These are phyloP conservation scores for Gobio occitaniae DNA, from an alignment of 2,797 vertebrate species.

Conservation along the genomic window DNA sequence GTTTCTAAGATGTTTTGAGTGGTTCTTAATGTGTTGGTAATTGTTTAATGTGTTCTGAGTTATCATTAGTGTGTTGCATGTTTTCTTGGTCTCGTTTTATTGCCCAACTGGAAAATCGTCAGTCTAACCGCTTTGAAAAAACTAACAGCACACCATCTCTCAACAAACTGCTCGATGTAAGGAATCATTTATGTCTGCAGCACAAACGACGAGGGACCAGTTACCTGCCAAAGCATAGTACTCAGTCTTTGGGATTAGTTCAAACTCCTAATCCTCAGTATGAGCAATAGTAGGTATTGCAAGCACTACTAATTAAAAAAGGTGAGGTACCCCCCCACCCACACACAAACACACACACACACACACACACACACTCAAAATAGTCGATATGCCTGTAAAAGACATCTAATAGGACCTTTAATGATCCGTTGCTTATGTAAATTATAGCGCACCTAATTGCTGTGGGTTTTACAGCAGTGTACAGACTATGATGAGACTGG, in stretches of 20 bases:
- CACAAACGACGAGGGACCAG: background rate
- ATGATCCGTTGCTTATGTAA: constrained; percentile 15
- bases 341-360: too few species aligned
- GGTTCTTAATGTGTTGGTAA: background rate
- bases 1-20: background rate
- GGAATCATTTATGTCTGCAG: background rate
- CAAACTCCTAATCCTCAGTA: background rate
- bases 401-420: constrained; percentile 26
- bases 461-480: constrained; percentile 44
- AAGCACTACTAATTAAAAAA: constrained; percentile 31
- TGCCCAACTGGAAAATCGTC: background rate
- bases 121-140: background rate
- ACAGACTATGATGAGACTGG: constrained; percentile 30
- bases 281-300: background rate
- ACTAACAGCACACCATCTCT: background rate
- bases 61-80: background rate
- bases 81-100: background rate
- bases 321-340: background rate
- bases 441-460: constrained; percentile 37
- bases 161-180: background rate
- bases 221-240: background rate
- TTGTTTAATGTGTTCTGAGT: background rate
- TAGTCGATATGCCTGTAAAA: constrained; percentile 22
- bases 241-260: background rate
- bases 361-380: background rate